Evolutionary conservation across 1,140 invertebrate species (phyloP), one percentile per base, ranked within the genome.

Genomic region (Nixonia krombeini): DNA sequence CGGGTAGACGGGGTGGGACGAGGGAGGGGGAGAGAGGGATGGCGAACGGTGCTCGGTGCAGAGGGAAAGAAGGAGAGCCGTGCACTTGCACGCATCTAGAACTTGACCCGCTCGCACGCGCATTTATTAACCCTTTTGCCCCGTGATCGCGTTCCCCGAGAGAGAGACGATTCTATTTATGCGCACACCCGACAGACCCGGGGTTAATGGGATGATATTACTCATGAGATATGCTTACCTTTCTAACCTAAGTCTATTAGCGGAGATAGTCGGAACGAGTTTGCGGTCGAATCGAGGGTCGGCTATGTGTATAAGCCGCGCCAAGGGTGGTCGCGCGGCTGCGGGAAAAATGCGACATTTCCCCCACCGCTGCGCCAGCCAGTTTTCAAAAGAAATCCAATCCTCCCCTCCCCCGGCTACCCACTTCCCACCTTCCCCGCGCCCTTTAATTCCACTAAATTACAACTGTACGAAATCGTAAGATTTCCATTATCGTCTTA

Each of bases 111-210:
- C 13, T 37, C 33, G 37, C 37, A 18, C 17, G 37, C 37, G 37
- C 67, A 70, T 65, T 70, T 62, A 76, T 78, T 76, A 78, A 74
- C 64, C 67, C 74, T 61, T 71, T 72, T 72, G 69, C 56, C 37
- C 66, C 49, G 64, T 42, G 71, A 71, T 72, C 57, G 68, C 70
- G 72, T 71, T 76, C 75, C 52, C 42, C 56, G 31, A 33, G 51
- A 51, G 52, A 53, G 55, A 65, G 71, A 69, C 66, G 77, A 77
- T 78, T 79, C 77, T 79, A 78, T 79, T 79, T 79, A 78, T 79
- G 77, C 72, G 71, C 64, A 63, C 70, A 72, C 66, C 73, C 74
- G 67, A 70, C 65, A 51, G 62, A 74, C 75, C 52, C 33, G 18
- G 46, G 69, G 63, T 71, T 71, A 71, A 71, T 71, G 70, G 56